phyloP scores from a whole-genome alignment of 2,797 vertebrate species.

The Poecilia velifera region DNA sequence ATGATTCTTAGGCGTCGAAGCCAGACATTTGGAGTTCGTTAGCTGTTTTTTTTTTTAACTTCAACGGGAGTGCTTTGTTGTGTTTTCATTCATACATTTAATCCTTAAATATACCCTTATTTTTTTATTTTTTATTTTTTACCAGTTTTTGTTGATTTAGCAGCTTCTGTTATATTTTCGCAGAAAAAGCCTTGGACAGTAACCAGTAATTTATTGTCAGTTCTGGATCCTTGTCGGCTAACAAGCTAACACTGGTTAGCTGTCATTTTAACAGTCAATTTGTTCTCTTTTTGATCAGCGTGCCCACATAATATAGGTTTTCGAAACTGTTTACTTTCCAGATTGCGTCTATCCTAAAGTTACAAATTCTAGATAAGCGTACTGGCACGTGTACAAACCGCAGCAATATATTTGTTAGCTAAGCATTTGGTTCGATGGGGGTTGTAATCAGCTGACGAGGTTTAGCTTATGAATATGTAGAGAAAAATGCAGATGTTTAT shows the following conservation, averaged over 20 bases:
- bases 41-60: conserved; percentile 41
- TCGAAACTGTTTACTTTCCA: background rate
- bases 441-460: background rate
- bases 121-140: background rate
- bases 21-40: conserved; percentile 34
- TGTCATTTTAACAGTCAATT: conserved; percentile 5
- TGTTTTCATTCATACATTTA: conserved; percentile 5
- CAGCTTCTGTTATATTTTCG: no score
- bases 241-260: conserved; percentile 11
- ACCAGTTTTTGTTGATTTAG: background rate
- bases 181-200: background rate
- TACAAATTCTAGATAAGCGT: background rate
- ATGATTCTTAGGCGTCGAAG: background rate
- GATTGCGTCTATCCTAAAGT: background rate
- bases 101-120: background rate
- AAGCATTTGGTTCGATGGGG: background rate
- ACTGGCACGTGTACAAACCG: background rate
- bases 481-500: background rate
- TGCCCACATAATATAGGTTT: background rate
- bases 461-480: background rate
- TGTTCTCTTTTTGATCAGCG: background rate
- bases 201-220: background rate
- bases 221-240: conserved; percentile 5
- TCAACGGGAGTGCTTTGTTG: conserved; percentile 1
- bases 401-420: background rate